Percentiles rank a stretch among this genome's conserved stretches.
phyloP scores from a whole-genome alignment of 2,113 vertebrate species.

The Variabilichromis moorii region DNA sequence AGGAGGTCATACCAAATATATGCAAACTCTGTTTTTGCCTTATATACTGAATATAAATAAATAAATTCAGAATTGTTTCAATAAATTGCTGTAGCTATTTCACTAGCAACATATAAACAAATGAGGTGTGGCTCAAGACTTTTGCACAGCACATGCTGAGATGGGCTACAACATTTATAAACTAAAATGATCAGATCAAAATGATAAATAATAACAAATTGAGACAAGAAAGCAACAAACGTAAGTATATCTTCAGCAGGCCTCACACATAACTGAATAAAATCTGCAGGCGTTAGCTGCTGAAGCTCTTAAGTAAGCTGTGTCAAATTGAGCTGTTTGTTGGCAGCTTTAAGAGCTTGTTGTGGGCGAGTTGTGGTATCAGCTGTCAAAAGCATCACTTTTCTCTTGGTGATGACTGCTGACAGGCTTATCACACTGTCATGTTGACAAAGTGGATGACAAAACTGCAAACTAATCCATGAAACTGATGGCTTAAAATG shows the following conservation, averaged over 20 bases:
- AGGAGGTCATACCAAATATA: neutral
- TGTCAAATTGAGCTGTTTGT: neutral
- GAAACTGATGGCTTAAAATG: neutral
- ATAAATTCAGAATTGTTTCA: neutral
- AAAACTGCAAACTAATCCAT: neutral
- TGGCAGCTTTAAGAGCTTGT: neutral
- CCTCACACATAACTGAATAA: neutral
- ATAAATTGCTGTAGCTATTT: neutral
- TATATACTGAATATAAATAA: neutral
- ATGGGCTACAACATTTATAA: neutral
- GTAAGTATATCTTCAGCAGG: accelerated
- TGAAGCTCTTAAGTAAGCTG: neutral
- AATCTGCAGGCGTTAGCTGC: neutral
- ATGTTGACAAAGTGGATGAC: neutral
- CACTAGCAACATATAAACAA: neutral
- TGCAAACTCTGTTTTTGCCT: neutral
- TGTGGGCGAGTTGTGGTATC: neutral
- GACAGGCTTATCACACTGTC: neutral
- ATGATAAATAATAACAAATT: neutral
- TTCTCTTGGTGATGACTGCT: neutral
- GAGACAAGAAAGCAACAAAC: neutral
- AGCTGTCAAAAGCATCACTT: neutral
- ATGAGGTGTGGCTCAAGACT: neutral
- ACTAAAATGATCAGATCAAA: neutral
- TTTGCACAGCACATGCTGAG: neutral